These are phyloP conservation scores for Scolopax bukidnonensis DNA, from an alignment of 2,797 vertebrate species.

Conservation along the genomic window DNA sequence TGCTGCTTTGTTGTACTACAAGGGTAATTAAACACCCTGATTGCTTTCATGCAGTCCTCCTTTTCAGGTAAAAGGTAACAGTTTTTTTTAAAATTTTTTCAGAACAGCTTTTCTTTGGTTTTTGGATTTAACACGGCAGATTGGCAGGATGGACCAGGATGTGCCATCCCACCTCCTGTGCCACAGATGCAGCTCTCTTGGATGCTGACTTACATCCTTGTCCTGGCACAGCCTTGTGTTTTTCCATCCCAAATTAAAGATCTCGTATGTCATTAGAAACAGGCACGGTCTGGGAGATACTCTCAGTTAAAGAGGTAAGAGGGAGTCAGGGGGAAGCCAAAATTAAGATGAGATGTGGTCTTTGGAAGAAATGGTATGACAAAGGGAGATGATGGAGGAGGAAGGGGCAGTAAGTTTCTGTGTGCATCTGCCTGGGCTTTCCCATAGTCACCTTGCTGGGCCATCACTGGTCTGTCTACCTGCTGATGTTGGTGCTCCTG, in stretches of 20 bases:
- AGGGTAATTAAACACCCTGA: not conserved
- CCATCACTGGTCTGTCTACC: not conserved
- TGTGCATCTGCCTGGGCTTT: not conserved
- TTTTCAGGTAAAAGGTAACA: not conserved
- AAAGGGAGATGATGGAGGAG: not conserved
- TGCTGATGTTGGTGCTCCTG: not conserved
- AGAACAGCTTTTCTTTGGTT: not conserved
- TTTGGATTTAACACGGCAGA: not conserved
- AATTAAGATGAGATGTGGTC: not conserved
- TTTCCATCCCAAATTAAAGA: not conserved
- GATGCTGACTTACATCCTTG: not conserved
- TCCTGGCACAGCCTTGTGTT: not conserved
- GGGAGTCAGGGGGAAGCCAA: not conserved
- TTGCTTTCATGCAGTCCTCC: not conserved
- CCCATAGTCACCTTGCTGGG: rapidly evolving
- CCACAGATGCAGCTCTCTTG: not conserved
- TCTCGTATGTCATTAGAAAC: not conserved
- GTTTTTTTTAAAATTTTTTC: not conserved
- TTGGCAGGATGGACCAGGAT: not conserved
- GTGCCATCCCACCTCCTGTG: not conserved
- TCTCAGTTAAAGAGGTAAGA: not conserved
- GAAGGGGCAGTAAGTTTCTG: not conserved
- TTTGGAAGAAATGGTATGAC: not conserved
- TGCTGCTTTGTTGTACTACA: not conserved
- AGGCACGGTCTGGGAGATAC: not conserved